Evolutionary conservation across 2,113 vertebrate species (phyloP).

Genomic region (Xiphorhynchus elegans): DNA sequence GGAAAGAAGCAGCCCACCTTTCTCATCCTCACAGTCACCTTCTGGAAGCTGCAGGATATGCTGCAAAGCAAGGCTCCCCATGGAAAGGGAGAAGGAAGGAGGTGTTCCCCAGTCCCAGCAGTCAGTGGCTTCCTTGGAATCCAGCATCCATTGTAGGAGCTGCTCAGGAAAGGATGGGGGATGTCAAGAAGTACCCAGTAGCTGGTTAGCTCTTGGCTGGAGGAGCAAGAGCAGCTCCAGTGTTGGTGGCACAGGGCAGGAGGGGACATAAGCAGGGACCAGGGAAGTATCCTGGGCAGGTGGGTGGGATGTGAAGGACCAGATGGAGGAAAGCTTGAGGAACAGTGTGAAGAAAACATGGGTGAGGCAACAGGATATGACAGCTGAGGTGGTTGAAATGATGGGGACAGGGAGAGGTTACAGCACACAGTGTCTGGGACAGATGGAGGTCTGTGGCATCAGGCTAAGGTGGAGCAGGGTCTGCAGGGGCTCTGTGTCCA

Average conservation of each 20-base stretch:
- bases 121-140: background rate
- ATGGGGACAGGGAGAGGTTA: background rate
- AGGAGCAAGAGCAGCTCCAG: background rate
- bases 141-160: background rate
- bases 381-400: background rate
- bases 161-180: background rate
- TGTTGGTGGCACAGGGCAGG: background rate
- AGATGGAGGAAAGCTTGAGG: background rate
- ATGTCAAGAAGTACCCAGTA: background rate
- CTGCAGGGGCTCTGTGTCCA: background rate
- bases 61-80: background rate
- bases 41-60: background rate
- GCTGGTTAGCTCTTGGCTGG: background rate
- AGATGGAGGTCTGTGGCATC: background rate
- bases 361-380: background rate
- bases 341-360: background rate
- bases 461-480: background rate
- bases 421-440: accelerated
- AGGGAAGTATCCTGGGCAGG: background rate
- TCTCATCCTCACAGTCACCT: background rate
- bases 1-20: background rate
- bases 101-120: background rate
- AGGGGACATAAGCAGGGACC: background rate
- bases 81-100: background rate
- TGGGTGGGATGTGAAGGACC: background rate